These are phyloP conservation scores for Hofmannophila pseudospretella DNA, from an alignment of 2,888 invertebrate species.

Conservation along the genomic window DNA sequence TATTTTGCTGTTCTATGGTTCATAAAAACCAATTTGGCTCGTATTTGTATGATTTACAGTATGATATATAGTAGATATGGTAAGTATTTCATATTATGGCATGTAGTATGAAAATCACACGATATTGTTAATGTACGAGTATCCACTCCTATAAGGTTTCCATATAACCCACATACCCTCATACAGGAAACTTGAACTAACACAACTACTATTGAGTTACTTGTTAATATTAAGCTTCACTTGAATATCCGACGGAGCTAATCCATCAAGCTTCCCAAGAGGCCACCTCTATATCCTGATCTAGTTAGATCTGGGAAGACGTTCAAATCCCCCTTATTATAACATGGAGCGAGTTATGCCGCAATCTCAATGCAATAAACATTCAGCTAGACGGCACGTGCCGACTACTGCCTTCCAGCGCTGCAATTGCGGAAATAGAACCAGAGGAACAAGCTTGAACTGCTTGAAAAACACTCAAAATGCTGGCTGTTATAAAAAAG, in stretches of 20 bases:
- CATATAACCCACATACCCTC: neutral
- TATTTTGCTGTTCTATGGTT: no score
- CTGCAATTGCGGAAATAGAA: conserved; percentile 37
- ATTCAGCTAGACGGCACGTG: conserved; percentile 54
- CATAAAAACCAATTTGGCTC: no score
- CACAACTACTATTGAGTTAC: neutral
- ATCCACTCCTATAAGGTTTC: neutral
- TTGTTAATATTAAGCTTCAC: neutral
- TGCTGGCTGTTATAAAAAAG: conserved; percentile 8
- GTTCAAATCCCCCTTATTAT: conserved; percentile 47
- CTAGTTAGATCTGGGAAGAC: conserved; percentile 28
- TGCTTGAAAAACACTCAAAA: conserved; percentile 5
- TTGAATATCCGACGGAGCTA: conserved; percentile 1
- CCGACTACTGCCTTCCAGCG: conserved; percentile 34
- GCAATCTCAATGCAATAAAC: conserved; percentile 66
- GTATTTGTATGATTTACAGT: no score
- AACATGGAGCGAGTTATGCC: conserved; percentile 45
- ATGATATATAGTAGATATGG: no score
- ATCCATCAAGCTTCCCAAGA: conserved; percentile 10
- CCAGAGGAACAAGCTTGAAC: conserved; percentile 24
- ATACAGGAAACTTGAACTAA: neutral
- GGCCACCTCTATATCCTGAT: conserved; percentile 10
- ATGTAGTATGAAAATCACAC: no score
- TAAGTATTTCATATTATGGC: no score
- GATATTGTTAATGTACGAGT: no score